Evolutionary conservation across 2,888 invertebrate genomes (phyloP), one percentile per base, ranked within the genome.

Genomic region (Dinocampus coccinellae): DNA sequence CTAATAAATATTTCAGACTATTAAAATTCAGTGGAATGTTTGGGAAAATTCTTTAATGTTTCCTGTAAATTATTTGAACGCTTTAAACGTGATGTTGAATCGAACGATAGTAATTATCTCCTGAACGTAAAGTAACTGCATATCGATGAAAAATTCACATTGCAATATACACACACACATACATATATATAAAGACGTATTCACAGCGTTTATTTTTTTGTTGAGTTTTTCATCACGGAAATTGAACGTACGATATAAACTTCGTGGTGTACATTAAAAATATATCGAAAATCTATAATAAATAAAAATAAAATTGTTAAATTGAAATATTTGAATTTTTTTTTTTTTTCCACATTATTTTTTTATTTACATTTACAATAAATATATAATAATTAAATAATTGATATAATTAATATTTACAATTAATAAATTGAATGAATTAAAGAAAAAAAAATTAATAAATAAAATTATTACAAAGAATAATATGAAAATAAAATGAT

Each of bases 211-310:
- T 58, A 22, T 33, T 33, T 33, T 36, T 36, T 36, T 36, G 6
- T 36, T 10, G 16, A 16, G 10, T 57, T 57, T 24, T 57, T 22
- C n/a, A 57, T 26, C 24, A 11, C 57, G 4, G 24, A 57, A 24
- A 55, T 24, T 10, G 3, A 55, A 55, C 16, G 22, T 22, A 2
- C 10, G 26, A 26, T 13, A 29, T 13, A 24, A 20, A 26, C 29
- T 24, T 11, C 26, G 24, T 26, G 3, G 2, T 57, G 1, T 22
- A 13, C 6, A 47, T 62, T 26, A 42, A 26, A 62, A 62, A 24
- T 42, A 62, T 42, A 62, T 39, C 62, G 42, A 42, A 26, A 42
- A 47, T 29, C 42, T 42, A 62, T 47, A 62, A 42, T 20, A n/a
- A 42, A 62, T 42, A 42, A 10, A n/a, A 13, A 26, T 2, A 26